A percentile compares a stretch with the other conserved stretches of the same genome.
Conservation (phyloP, 2,888 invertebrate species). For the Linyphia triangularis region DNA sequence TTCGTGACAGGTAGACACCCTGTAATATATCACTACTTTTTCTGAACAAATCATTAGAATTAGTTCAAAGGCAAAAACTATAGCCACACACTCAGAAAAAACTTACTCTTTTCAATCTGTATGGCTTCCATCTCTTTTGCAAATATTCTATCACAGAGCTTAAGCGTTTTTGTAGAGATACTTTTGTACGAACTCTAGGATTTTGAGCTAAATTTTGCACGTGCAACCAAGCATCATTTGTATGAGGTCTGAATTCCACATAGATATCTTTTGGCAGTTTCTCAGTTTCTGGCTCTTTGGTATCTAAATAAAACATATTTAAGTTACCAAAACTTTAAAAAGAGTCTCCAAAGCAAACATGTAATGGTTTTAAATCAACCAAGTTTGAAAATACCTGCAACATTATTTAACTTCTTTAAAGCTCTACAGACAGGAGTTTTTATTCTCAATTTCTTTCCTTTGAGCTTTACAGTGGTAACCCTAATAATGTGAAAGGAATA, state of each 20-base stretch:
- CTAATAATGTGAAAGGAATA: constrained; percentile 76
- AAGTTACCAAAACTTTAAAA: background rate
- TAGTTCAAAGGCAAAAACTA: no score
- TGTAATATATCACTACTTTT: no score
- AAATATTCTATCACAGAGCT: constrained; percentile 86
- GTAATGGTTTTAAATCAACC: background rate
- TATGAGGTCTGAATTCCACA: constrained; percentile 88
- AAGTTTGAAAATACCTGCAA: constrained; percentile 85
- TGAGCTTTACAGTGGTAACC: constrained; percentile 87
- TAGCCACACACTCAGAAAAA: no score
- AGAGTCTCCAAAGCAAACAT: background rate
- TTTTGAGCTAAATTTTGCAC: constrained; percentile 93
- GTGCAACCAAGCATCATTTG: constrained; percentile 88
- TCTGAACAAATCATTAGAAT: no score
- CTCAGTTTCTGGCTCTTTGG: constrained; percentile 84
- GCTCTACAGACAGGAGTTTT: constrained; percentile 96
- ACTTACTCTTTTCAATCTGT: constrained; percentile 66
- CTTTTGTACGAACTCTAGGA: constrained; percentile 88
- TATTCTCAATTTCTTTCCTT: constrained; percentile 90
- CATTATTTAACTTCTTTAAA: constrained; percentile 90
- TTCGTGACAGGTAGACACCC: no score
- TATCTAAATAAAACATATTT: constrained; percentile 82
- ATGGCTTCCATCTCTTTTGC: constrained; percentile 87
- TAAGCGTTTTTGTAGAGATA: constrained; percentile 88
- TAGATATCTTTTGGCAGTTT: constrained; percentile 89